A percentile compares a stretch with the other conserved stretches of the same genome.
Evolutionary conservation across 1,140 invertebrate species (phyloP).

Genomic region (Vanessa atalanta): DNA sequence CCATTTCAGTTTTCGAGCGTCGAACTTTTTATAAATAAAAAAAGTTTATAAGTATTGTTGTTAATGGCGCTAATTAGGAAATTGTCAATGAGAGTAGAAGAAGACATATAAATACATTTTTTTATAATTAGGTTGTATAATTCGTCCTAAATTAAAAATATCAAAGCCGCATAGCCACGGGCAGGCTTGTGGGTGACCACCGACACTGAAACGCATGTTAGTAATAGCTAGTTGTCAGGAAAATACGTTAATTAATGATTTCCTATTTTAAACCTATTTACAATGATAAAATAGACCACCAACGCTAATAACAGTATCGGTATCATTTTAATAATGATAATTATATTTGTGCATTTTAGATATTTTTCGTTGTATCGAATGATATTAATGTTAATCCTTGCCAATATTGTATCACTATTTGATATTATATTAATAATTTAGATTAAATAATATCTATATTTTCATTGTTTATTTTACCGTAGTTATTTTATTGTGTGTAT

Average conservation of each 20-base stretch:
- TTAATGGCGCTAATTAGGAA: no score
- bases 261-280: slow-evolving; percentile 20
- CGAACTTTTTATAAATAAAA: no score
- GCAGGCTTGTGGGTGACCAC: slow-evolving; percentile 12
- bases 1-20: no score
- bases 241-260: slow-evolving; percentile 27
- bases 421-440: no score
- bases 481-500: no score
- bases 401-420: no score
- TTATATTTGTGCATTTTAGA: not conserved
- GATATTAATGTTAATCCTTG: not conserved
- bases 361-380: not conserved
- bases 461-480: no score
- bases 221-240: slow-evolving; percentile 26
- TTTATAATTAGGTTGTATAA: not conserved
- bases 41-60: no score
- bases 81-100: no score
- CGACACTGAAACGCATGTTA: slow-evolving; percentile 20
- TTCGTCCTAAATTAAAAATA: slow-evolving; percentile 9
- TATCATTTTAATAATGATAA: slow-evolving; percentile 3
- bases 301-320: not conserved
- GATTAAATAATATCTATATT: no score
- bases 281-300: slow-evolving; percentile 11
- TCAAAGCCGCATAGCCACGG: not conserved
- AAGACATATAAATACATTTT: no score